Percentiles rank a stretch among this genome's conserved stretches.
These are phyloP conservation scores for Neomonachus schauinslandi DNA, from an alignment of 2,113 vertebrate genomes.

Conservation along the genomic window DNA sequence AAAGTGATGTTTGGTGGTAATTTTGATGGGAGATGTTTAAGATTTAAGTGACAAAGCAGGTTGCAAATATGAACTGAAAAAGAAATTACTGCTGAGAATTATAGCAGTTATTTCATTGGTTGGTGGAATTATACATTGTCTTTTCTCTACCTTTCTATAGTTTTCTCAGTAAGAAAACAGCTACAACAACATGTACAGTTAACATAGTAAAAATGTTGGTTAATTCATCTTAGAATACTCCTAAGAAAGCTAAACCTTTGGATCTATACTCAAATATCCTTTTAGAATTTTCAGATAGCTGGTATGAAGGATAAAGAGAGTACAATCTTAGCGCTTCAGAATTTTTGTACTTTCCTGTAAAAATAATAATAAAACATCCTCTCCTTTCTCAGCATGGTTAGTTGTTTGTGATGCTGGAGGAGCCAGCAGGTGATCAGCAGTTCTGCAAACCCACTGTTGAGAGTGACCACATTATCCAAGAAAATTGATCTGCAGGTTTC, in stretches of 20 bases:
- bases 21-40: neutral
- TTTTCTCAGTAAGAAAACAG: neutral
- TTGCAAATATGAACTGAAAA: neutral
- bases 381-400: neutral
- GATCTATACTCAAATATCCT: neutral
- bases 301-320: neutral
- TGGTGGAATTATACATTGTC: too few species aligned
- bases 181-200: neutral
- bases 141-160: neutral
- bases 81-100: neutral
- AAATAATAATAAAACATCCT: neutral
- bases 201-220: neutral
- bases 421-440: accelerated
- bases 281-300: neutral
- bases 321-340: neutral
- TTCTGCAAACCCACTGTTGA: neutral
- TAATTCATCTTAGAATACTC: neutral
- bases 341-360: neutral
- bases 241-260: neutral
- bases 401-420: neutral
- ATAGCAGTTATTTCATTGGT: neutral
- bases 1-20: neutral
- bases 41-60: neutral
- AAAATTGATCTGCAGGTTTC: neutral
- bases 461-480: neutral